phyloP scores from a whole-genome alignment of 2,888 invertebrate genomes.

The Tetropium fuscum region DNA sequence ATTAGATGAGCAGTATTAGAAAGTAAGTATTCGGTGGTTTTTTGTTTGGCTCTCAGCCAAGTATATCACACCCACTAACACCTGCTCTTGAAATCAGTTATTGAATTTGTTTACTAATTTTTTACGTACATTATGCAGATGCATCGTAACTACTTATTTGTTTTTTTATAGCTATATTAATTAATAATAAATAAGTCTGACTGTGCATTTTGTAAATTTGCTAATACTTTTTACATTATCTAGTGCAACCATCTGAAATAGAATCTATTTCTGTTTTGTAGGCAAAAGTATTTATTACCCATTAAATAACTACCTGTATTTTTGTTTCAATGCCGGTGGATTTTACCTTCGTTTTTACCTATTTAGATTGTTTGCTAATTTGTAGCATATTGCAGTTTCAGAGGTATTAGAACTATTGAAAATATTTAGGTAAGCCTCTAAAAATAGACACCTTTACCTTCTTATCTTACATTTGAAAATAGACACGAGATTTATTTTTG shows the following conservation, averaged over 20 bases:
- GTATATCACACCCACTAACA: conserved; percentile 63
- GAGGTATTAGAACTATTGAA: background rate
- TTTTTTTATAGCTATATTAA: too few species aligned
- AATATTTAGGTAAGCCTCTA: conserved; percentile 8
- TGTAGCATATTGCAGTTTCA: background rate
- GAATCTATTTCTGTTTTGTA: conserved; percentile 54
- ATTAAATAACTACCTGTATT: conserved; percentile 7
- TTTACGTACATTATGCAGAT: conserved; percentile 33
- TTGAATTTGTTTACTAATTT: conserved; percentile 41
- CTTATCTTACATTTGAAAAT: conserved; percentile 5
- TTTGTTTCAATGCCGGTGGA: conserved; percentile 8
- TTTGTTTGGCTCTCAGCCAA: conserved; percentile 59
- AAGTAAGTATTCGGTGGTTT: conserved; percentile 63
- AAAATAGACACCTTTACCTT: background rate
- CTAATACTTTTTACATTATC: conserved; percentile 40
- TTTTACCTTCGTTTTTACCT: conserved; percentile 19
- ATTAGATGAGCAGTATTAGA: conserved; percentile 59
- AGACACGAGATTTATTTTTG: conserved; percentile 1
- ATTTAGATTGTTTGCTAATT: background rate
- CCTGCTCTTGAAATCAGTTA: conserved; percentile 59
- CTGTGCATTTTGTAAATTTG: too few species aligned
- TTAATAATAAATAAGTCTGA: too few species aligned
- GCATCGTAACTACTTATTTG: conserved; percentile 15
- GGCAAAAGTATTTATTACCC: conserved; percentile 26
- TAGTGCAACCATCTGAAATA: conserved; percentile 53